Conservation (phyloP, 2,113 vertebrate genomes). For the Mirounga angustirostris region DNA sequence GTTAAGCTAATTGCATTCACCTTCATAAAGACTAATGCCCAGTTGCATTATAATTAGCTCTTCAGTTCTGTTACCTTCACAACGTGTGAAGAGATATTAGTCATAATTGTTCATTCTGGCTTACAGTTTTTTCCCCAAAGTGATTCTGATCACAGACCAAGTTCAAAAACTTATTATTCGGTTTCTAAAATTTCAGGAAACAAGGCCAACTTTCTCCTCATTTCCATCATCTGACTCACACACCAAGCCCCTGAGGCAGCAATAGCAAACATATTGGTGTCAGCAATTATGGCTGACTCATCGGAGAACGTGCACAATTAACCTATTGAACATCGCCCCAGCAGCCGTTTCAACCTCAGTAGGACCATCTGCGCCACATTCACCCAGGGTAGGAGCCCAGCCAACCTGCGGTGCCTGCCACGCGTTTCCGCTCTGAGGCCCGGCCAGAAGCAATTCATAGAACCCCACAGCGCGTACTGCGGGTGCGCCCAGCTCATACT, state of each 20-base stretch:
- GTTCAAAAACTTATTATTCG: constrained; percentile 16
- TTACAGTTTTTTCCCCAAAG: neutral
- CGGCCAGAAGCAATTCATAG: neutral
- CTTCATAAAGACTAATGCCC: constrained; percentile 38
- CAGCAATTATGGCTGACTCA: constrained; percentile 69
- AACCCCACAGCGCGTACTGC: neutral
- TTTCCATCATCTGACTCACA: constrained; percentile 61
- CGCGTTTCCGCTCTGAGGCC: neutral
- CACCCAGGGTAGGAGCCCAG: neutral
- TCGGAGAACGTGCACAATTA: neutral
- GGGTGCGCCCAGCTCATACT: too few species aligned
- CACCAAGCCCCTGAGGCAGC: neutral
- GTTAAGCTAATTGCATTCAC: constrained; percentile 20
- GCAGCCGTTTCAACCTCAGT: neutral
- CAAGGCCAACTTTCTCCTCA: neutral
- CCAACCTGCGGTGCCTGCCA: neutral
- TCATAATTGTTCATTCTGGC: neutral
- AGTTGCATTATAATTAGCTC: neutral
- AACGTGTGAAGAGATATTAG: neutral
- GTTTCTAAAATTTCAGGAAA: constrained; percentile 64
- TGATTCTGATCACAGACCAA: constrained; percentile 26
- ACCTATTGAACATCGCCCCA: constrained; percentile 19
- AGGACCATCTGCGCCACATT: neutral
- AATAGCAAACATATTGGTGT: constrained; percentile 33
- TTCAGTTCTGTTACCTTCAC: neutral